Base-by-base conservation (phyloP, 2,888 invertebrate species). In the Mesorhabditis spiculigera region DNA sequence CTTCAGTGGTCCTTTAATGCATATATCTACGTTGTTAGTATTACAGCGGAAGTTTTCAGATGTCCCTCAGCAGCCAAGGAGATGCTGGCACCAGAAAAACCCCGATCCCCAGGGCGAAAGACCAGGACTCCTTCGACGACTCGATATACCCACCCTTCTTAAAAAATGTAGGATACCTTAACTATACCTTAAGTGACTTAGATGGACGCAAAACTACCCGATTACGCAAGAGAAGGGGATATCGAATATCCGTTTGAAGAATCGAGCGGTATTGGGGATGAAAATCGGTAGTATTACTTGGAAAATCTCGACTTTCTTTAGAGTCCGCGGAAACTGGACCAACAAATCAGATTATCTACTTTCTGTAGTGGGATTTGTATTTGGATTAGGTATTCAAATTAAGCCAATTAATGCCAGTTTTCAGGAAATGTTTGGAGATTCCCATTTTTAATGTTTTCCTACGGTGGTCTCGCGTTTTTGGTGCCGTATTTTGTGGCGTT, bases 401-500 rank as follows among this genome's bases (percentile, higher is more conserved):
- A 16, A 67, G 43, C 43, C 13, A 42, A 42, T 82, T 89, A 89
- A 10, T 89, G 90, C 62, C 43, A 10, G 3, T 8, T 72, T 75
- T 10, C 69, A 79, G 79, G 90, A 63, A 91, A 90, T 80, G 87
- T 91, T 10, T 91, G 90, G 90, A 86, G 90, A 71, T 91, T 91
- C 86, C 90, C 90, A 4, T 90, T 90, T 68, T 80, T 86, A 42
- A 82, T 81, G 28, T 81, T 81, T 73, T 65, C 75, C 66, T 70
- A 85, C 73, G 86, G 82, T 65, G 86, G 86, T 10, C 74, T 87
- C 41, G 88, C 89, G 4, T 90, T 94, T 74, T 89, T 95, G 79
- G 92, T 95, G 90, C 94, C 95, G 5, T 90, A 93, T 78, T 90
- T 92, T 43, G 89, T 92, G 43, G 86, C 93, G 83, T 89, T 94